Evolutionary conservation across 2,797 vertebrate genomes (phyloP), one percentile per base, ranked within the genome.

Genomic region (Rhabdophis nuchalis): DNA sequence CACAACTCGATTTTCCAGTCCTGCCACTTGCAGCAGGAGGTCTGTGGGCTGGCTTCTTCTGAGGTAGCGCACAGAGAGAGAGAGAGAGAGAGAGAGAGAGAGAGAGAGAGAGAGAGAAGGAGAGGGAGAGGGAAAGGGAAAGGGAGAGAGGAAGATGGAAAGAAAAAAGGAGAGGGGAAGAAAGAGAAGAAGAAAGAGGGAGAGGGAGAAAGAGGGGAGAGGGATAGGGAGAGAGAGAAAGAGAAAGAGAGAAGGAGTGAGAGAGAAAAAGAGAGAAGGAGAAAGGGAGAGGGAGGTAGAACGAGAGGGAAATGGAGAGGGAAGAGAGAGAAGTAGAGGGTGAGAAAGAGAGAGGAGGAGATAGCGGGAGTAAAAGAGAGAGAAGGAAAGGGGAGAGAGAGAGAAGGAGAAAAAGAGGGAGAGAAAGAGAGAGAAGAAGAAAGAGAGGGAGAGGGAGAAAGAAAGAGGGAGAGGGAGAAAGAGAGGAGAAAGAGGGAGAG

Each of bases 1-100:
- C 93, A 93, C 87, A 96, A 96, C 96, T 0, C 56, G 96, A 25
- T 96, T 93, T 95, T 95, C 95, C 96, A 96, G 86, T 90, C 90
- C 52, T 90, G 89, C 94, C 77, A 57, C 61, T 58, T 91, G 85
- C 93, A 90, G 72, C 86, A 93, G 36, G 36, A 77, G 32, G 36
- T 46, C 94, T 46, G 87, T 52, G 14, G 18, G 46, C 92, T 12
- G 68, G 61, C 87, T 89, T 56, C 18, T 25, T 41, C 72, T 92
- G 27, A 52, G 86, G 89, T 25, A 90, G 54, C 11, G 10, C 3
- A 85, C 52, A 13, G 58, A 8, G 20, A 2, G 57, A 58, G 23
- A 2, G 23, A 58, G 20, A 25, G 7, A 9, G 7, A 5, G 23
- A 3, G 7, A 9, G 58, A 9, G 18, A 27, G 56, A 20, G 56